Percentiles rank a stretch among this genome's conserved stretches.
phyloP scores from a whole-genome alignment of 1,140 invertebrate species.

The Condylostylus longicornis region DNA sequence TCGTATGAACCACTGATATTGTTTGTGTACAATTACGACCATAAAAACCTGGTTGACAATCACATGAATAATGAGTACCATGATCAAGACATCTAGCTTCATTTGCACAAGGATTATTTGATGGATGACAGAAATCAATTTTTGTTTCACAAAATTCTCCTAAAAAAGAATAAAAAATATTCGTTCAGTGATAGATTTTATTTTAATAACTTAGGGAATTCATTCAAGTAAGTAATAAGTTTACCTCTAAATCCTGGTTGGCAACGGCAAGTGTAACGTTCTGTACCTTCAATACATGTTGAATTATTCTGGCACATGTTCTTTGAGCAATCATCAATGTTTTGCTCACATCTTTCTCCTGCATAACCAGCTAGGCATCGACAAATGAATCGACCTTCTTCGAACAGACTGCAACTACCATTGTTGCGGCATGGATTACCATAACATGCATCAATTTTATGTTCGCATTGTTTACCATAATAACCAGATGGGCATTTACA shows the following conservation, averaged over 20 bases:
- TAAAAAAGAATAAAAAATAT: too few relatives aligned
- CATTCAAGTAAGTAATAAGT: too few relatives aligned
- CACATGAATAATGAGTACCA: too few relatives aligned
- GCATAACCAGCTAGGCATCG: constrained; percentile 70
- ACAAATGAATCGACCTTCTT: constrained; percentile 76
- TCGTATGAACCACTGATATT: too few relatives aligned
- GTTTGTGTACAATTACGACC: too few relatives aligned
- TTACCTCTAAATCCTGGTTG: constrained; percentile 61
- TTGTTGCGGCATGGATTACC: constrained; percentile 72
- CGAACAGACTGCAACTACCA: constrained; percentile 64
- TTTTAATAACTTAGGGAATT: too few relatives aligned
- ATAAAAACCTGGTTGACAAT: too few relatives aligned
- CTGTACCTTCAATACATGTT: constrained; percentile 62
- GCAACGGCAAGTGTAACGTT: constrained; percentile 67
- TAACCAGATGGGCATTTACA: constrained; percentile 69
- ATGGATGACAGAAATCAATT: too few relatives aligned
- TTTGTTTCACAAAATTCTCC: too few relatives aligned
- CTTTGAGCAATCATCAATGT: constrained; percentile 66
- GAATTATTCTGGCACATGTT: constrained; percentile 75
- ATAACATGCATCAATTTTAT: constrained; percentile 87
- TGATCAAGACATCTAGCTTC: too few relatives aligned
- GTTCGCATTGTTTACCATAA: constrained; percentile 74
- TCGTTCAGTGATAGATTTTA: too few relatives aligned
- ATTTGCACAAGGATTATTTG: too few relatives aligned
- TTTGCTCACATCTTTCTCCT: constrained; percentile 71